Evolutionary conservation across 2,113 vertebrate species (phyloP), one percentile per base, ranked within the genome.

Genomic region (Ochotona curzoniae): DNA sequence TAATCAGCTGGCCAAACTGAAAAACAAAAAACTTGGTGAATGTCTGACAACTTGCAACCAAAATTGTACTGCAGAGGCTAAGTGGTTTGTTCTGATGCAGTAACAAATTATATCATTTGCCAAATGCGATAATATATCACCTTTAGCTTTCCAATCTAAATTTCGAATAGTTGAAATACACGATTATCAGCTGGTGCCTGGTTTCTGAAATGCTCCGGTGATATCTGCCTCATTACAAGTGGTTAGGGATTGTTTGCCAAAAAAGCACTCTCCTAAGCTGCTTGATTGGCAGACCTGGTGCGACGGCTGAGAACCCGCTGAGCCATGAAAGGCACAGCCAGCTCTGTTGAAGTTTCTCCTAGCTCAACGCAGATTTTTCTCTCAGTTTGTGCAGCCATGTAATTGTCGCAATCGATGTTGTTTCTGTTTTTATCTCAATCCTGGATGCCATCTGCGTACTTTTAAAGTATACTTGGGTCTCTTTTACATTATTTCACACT

Each of bases 31-130:
- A 92, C 90, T 90, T 23, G 0, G 49, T 44, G 49, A 93, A 51
- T 85, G 70, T 13, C 12, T 88, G 95, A 81, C 94, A 95, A 96
- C 95, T 96, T 94, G 92, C 93, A 87, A 94, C 76, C 49, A 26
- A 83, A 96, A 94, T 89, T 93, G 90, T 86, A 75, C 88, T 93
- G 95, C 69, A 92, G 64, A 92, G 82, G 84, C 89, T 95, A 96
- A 94, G 87, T 93, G 76, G 57, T 93, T 87, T 92, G 91, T 93
- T 87, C 82, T 91, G 89, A 95, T 94, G 95, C 92, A 95, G 94
- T 93, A 89, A 96, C 51, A 49, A 96, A 95, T 96, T 94, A 94
- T 84, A 85, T 95, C 95, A 83, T 95, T 96, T 96, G 87, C 97
- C 93, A 94, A 84, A 95, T 93, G 87, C 93, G 89, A 89, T 93